Evolutionary conservation across 2,113 vertebrate species (phyloP).

Genomic region (Agelaius tricolor): DNA sequence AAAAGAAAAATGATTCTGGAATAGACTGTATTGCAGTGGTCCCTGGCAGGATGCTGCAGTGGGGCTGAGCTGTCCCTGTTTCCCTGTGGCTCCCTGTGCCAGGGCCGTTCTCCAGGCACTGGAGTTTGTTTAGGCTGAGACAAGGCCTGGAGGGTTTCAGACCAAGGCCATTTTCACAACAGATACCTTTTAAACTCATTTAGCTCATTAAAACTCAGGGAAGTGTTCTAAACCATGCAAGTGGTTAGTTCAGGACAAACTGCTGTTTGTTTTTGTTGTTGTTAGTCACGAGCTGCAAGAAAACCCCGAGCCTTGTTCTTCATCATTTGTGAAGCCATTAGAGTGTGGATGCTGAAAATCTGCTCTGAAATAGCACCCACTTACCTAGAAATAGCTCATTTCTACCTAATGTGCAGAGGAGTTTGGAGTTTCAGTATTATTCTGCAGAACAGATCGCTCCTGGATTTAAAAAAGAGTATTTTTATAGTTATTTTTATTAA

Average conservation of each 20-base stretch:
- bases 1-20: constrained; percentile 84
- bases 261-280: background rate
- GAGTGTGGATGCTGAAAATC: background rate
- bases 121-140: background rate
- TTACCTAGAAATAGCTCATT: background rate
- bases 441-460: background rate
- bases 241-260: background rate
- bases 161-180: background rate
- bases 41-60: constrained; percentile 26
- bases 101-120: background rate
- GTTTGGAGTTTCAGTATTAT: background rate
- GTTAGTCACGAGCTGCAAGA: background rate
- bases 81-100: constrained; percentile 29
- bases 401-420: background rate
- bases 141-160: background rate
- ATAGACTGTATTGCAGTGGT: constrained; percentile 64
- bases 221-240: background rate
- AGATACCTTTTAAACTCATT: background rate
- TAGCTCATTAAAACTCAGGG: background rate
- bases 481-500: constrained; percentile 9
- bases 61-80: constrained; percentile 39
- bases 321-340: background rate
- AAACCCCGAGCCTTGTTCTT: background rate
- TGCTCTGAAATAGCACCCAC: background rate
- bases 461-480: background rate